A percentile compares a stretch with the other conserved stretches of the same genome.
These are phyloP conservation scores for Arctopsyche grandis DNA, from an alignment of 1,140 invertebrate genomes.

Conservation along the genomic window DNA sequence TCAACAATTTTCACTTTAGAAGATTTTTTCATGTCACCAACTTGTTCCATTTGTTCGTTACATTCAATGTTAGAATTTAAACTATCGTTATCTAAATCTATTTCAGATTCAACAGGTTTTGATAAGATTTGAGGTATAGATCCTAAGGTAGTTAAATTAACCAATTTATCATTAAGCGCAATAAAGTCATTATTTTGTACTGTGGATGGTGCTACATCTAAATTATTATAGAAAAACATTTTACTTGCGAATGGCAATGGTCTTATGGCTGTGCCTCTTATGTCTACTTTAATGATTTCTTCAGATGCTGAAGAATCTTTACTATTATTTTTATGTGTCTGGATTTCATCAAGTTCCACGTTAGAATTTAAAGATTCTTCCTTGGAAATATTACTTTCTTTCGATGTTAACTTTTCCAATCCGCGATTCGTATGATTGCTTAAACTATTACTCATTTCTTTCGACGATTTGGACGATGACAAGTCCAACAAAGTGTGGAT, in stretches of 20 bases:
- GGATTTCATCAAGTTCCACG: not conserved
- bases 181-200: slow-evolving; percentile 47
- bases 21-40: not conserved
- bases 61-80: not conserved
- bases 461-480: slow-evolving; percentile 33
- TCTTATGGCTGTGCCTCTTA: slow-evolving; percentile 58
- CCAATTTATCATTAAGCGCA: slow-evolving; percentile 44
- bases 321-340: slow-evolving; percentile 8
- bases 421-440: not conserved
- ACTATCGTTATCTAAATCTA: not conserved
- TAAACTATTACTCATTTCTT: slow-evolving; percentile 32
- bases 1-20: not conserved
- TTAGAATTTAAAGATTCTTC: slow-evolving; percentile 24
- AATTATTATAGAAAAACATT: slow-evolving; percentile 40
- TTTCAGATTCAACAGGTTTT: not conserved
- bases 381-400: not conserved
- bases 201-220: slow-evolving; percentile 33
- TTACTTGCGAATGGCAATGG: slow-evolving; percentile 46
- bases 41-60: not conserved
- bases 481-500: slow-evolving; percentile 48
- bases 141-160: slow-evolving; percentile 39
- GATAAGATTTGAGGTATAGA: not conserved
- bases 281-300: slow-evolving; percentile 65
- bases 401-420: not conserved
- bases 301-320: slow-evolving; percentile 59